Conservation (phyloP, 1,140 invertebrate species). For the Drosophila baimaii region DNA sequence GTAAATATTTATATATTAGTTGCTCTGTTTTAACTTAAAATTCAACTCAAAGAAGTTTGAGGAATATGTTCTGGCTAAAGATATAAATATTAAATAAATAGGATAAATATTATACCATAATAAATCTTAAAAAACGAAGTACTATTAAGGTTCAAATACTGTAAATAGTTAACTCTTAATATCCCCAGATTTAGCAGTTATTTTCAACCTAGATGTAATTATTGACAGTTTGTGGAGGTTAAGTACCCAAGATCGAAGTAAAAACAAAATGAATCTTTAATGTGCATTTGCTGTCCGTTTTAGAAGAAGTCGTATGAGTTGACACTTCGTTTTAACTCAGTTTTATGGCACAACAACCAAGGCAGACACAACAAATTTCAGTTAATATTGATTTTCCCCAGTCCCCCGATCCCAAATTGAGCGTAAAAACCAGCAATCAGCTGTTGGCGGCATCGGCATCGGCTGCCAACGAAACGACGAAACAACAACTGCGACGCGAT, state of each 20-base stretch:
- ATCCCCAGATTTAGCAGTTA: neutral
- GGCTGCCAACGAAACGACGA: conserved; percentile 16
- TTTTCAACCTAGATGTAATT: conserved; percentile 1
- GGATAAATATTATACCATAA: neutral
- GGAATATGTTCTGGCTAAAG: neutral
- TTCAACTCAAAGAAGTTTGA: neutral
- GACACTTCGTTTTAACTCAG: conserved; percentile 33
- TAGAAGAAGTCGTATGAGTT: neutral
- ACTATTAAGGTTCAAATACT: neutral
- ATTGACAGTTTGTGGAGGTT: neutral
- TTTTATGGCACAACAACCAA: conserved; percentile 18
- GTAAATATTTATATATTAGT: neutral
- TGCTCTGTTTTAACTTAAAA: neutral
- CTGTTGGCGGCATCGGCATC: conserved; percentile 26
- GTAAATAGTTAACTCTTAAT: neutral
- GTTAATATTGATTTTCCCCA: conserved; percentile 56
- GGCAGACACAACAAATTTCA: conserved; percentile 42
- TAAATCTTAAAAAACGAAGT: neutral
- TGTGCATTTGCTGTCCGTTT: neutral
- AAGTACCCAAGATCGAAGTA: neutral
- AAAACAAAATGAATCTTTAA: conserved; percentile 5
- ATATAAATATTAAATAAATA: neutral
- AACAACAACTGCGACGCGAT: conserved; percentile 34
- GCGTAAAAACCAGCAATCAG: conserved; percentile 44
- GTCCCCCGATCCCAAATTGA: conserved; percentile 38